Evolutionary conservation across 2,888 invertebrate species (phyloP).

Genomic region (Ornithoptera alexandrae): DNA sequence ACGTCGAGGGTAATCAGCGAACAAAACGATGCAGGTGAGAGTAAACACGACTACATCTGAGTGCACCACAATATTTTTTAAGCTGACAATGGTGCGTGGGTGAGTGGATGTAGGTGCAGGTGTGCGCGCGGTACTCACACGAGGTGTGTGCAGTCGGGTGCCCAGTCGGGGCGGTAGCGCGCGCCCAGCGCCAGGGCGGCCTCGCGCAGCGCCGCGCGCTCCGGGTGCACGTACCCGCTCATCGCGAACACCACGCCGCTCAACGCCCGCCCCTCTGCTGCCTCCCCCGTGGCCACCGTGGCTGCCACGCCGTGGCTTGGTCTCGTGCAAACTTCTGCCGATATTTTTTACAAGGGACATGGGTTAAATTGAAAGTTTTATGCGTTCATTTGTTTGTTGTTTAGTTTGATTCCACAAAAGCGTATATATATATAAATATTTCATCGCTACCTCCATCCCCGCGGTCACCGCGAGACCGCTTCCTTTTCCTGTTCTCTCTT

Average conservation of each 20-base stretch:
- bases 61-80: no score
- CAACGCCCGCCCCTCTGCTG: constrained; percentile 48
- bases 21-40: no score
- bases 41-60: no score
- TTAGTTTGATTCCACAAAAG: no score
- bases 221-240: constrained; percentile 93
- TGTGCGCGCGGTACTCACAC: constrained; percentile 84
- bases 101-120: constrained; percentile 61
- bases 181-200: constrained; percentile 89
- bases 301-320: neutral
- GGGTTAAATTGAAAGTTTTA: neutral
- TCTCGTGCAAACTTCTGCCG: constrained; percentile 6
- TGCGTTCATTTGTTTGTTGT: no score
- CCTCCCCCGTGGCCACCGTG: neutral
- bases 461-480: neutral
- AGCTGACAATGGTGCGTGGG: no score
- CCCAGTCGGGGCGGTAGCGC: constrained; percentile 88
- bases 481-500: constrained; percentile 42
- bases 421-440: no score
- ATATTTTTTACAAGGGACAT: neutral
- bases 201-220: constrained; percentile 83
- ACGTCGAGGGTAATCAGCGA: no score
- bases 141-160: constrained; percentile 87
- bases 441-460: no score
- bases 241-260: constrained; percentile 87